A percentile compares a stretch with the other conserved stretches of the same genome.
phyloP scores from a whole-genome alignment of 2,113 vertebrate species.

The Gnathonemus longibarbis region DNA sequence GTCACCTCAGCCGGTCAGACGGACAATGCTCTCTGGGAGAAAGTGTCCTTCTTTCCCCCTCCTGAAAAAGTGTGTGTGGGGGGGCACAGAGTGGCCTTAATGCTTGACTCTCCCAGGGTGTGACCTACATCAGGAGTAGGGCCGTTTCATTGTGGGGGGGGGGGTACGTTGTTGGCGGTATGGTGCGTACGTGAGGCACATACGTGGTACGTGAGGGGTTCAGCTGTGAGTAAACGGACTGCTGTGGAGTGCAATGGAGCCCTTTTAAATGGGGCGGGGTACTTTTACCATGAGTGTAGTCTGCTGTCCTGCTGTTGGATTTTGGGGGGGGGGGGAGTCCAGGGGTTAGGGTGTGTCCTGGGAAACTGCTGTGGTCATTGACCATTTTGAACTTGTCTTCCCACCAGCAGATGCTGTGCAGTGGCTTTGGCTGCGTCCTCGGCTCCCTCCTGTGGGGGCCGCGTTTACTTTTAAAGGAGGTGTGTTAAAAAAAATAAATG shows the following conservation, averaged over 20 bases:
- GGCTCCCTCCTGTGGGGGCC: background rate
- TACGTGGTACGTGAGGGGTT: conserved; percentile 18
- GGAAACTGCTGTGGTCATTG: background rate
- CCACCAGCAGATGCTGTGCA: background rate
- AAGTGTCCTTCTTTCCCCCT: background rate
- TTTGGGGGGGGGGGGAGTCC: background rate
- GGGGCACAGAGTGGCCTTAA: conserved; percentile 36
- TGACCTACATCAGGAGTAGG: conserved; percentile 55
- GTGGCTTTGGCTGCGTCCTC: background rate
- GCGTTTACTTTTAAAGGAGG: background rate
- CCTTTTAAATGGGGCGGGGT: background rate
- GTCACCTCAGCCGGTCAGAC: background rate
- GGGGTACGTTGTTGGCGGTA: conserved; percentile 24
- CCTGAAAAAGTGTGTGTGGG: background rate
- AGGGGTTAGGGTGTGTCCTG: background rate
- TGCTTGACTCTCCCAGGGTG: conserved; percentile 54
- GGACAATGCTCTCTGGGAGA: conserved; percentile 16
- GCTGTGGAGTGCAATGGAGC: background rate
- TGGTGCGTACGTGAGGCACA: conserved; percentile 20
- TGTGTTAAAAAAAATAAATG: background rate
- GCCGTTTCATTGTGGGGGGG: conserved; percentile 27
- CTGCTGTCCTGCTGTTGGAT: background rate
- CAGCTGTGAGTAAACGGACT: conserved; percentile 36
- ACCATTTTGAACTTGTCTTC: background rate
- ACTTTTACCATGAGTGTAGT: background rate